phyloP scores from a whole-genome alignment of 2,113 vertebrate genomes.

The Sapajus apella region DNA sequence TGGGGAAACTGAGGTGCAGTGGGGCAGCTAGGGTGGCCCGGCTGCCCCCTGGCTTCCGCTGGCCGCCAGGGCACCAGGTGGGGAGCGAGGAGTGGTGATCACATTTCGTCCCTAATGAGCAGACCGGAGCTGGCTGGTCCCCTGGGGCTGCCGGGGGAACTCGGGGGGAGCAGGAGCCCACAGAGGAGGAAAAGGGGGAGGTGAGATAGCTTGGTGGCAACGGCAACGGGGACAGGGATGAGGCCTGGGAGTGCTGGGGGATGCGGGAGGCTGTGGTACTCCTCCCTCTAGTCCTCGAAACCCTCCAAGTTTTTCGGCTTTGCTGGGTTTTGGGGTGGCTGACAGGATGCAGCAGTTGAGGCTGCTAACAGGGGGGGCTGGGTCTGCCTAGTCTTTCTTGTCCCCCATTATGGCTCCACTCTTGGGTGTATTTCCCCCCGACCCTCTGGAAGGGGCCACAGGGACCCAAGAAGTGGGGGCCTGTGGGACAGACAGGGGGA shows the following conservation, averaged over 20 bases:
- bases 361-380: not conserved
- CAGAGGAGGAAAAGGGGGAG: not conserved
- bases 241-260: not conserved
- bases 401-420: not conserved
- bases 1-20: slow-evolving; percentile 64
- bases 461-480: not conserved
- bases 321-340: not conserved
- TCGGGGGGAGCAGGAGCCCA: not conserved
- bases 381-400: not conserved
- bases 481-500: not conserved
- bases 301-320: not conserved
- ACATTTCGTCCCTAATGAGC: slow-evolving; percentile 78
- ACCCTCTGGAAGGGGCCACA: not conserved
- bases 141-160: not conserved
- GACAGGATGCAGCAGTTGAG: not conserved
- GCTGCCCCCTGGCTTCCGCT: slow-evolving; percentile 1
- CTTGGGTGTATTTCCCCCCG: not conserved
- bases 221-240: not conserved
- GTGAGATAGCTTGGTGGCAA: not conserved
- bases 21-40: not conserved
- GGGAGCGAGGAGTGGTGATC: slow-evolving; percentile 71
- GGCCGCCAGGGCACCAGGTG: slow-evolving; percentile 75
- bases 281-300: not conserved
- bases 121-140: slow-evolving; percentile 69
- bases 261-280: not conserved